phyloP scores from a whole-genome alignment of 2,888 invertebrate genomes.

The Drosophila diplacantha region DNA sequence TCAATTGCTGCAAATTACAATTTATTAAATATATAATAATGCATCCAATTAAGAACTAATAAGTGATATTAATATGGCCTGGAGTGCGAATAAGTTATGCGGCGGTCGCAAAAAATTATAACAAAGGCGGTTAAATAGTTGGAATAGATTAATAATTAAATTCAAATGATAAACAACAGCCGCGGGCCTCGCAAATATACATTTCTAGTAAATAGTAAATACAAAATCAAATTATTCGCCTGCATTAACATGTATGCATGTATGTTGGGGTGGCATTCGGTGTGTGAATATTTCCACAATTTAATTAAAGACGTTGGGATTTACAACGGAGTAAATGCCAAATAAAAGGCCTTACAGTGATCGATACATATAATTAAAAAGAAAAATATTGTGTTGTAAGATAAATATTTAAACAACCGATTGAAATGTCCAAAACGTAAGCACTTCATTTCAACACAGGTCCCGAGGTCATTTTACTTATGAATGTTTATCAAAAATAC shows the following conservation, averaged over 20 bases:
- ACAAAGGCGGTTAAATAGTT: constrained; percentile 15
- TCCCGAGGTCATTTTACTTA: constrained; percentile 9
- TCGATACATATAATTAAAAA: background rate
- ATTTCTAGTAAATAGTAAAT: constrained; percentile 6
- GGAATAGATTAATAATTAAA: constrained; percentile 21
- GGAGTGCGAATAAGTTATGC: constrained; percentile 46
- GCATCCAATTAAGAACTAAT: constrained; percentile 65
- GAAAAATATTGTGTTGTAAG: background rate
- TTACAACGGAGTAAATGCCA: background rate
- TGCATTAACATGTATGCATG: background rate
- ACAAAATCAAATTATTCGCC: background rate
- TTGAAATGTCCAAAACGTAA: no score
- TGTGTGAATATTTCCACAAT: background rate
- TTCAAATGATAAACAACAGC: constrained; percentile 20
- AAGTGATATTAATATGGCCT: constrained; percentile 50
- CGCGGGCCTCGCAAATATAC: background rate
- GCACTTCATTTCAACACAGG: background rate
- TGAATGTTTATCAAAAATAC: constrained; percentile 24
- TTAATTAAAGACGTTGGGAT: background rate
- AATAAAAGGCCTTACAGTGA: background rate
- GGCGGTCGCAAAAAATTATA: constrained; percentile 9
- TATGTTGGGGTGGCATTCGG: background rate
- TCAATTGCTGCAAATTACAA: constrained; percentile 17
- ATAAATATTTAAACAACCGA: background rate
- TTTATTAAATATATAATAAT: constrained; percentile 29